Conservation (phyloP, 2,888 invertebrate genomes). For the Drosophila kuntzei region DNA sequence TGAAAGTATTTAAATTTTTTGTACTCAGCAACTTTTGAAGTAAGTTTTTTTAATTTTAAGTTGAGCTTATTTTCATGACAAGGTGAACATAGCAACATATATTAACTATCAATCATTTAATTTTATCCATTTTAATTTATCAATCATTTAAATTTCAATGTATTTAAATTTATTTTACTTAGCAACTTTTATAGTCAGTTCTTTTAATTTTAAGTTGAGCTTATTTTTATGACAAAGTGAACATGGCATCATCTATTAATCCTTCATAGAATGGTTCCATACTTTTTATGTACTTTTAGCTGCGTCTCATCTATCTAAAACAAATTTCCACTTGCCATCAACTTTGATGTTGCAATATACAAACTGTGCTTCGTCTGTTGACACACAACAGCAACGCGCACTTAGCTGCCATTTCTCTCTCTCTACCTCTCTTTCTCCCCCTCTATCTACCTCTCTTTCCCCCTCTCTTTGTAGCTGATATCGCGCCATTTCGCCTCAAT, state of each 20-base stretch:
- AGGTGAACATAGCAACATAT: no score
- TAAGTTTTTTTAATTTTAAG: no score
- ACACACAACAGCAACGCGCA: constrained; percentile 42
- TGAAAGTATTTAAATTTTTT: no score
- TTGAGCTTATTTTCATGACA: no score
- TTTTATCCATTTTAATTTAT: neutral
- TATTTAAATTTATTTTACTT: neutral
- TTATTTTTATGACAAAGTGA: constrained; percentile 20
- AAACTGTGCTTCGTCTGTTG: constrained; percentile 44
- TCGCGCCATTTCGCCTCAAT: constrained; percentile 75
- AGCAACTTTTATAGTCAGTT: no score
- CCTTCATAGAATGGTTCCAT: constrained; percentile 19
- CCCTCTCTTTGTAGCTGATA: constrained; percentile 43
- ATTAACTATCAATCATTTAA: no score
- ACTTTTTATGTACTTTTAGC: constrained; percentile 41
- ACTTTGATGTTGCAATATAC: constrained; percentile 49
- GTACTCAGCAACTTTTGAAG: no score
- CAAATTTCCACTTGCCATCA: constrained; percentile 59
- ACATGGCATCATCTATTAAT: constrained; percentile 9
- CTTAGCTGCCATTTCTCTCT: constrained; percentile 35
- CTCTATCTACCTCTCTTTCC: neutral
- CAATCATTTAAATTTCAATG: neutral
- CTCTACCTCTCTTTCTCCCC: neutral
- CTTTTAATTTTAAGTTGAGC: neutral
- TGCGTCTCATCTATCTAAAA: constrained; percentile 44